Conservation (phyloP, 2,113 vertebrate species). For the Stictonetta naevosa region DNA sequence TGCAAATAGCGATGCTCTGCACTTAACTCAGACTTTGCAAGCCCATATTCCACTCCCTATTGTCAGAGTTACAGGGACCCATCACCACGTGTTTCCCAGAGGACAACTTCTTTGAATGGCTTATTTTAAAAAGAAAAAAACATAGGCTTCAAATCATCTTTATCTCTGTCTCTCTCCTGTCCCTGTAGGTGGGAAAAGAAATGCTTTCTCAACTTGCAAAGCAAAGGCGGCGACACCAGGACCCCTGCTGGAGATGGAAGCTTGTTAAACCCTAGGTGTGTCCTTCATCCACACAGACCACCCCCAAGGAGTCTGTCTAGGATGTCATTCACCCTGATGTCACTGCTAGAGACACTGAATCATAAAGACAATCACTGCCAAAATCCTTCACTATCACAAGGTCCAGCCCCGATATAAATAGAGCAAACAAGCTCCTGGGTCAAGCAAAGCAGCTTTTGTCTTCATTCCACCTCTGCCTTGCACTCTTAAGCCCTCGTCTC, state of each 20-base stretch:
- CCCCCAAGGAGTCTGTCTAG: slow-evolving; percentile 71
- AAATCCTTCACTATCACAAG: slow-evolving; percentile 64
- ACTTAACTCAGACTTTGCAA: not conserved
- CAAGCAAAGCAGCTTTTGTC: slow-evolving; percentile 58
- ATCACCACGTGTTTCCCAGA: not conserved
- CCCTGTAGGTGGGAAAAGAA: slow-evolving; percentile 91
- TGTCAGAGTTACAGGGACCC: not conserved
- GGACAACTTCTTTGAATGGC: not conserved
- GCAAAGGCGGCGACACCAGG: slow-evolving; percentile 93
- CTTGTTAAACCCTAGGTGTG: slow-evolving; percentile 88
- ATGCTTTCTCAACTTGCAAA: slow-evolving; percentile 94
- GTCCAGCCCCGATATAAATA: slow-evolving; percentile 60
- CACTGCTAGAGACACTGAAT: slow-evolving; percentile 80
- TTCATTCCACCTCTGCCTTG: slow-evolving; percentile 58
- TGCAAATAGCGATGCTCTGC: not conserved
- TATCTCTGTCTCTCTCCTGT: not conserved
- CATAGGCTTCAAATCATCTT: not conserved
- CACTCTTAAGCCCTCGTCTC: slow-evolving; percentile 39
- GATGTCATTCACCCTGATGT: slow-evolving; percentile 78
- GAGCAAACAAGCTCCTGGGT: slow-evolving; percentile 53
- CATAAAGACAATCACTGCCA: slow-evolving; percentile 87
- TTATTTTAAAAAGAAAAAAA: not conserved
- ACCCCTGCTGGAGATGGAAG: slow-evolving; percentile 98
- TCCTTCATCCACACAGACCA: slow-evolving; percentile 75
- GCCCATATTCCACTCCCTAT: not conserved